Base-by-base conservation (phyloP, 2,797 vertebrate species). In the Myotis myotis region DNA sequence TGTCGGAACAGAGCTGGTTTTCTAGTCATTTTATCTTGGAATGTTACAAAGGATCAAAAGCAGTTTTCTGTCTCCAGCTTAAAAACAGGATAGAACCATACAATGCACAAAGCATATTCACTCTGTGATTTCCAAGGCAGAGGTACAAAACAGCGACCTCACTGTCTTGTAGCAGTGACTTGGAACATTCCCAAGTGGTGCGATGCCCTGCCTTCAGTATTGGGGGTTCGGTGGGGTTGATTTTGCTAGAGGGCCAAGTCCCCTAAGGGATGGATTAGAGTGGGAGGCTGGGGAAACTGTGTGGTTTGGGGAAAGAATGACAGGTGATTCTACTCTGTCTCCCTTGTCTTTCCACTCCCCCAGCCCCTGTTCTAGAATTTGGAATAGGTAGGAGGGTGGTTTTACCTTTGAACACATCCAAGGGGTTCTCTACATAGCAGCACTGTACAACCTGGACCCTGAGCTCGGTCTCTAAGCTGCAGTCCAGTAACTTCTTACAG, bases 61-160 rank as follows among this genome's bases (percentile, higher is more conserved):
- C 23, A 20, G 81, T 16, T 79, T 44, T 82, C 62, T 36, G 17
- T 38, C 20, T 62, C 33, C 30, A 72, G 47, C 38, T 30, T 22
- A 7, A 28, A 36, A 36, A 6, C 3, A 11, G 28, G 13, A 3
- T 3, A 2, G 62, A 9, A 33, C 11, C 6, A 0, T 8, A 5
- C 6, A 4, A 2, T 12, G 71, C 5, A 36, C 6, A 2, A 9
- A 36, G 44, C 4, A 1, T 16, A 1, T 49, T 49, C 20, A 3
- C 10, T 38, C 23, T 22, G 64, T 22, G 22, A 25, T 6, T 30
- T 17, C 17, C 19, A 4, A 57, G 25, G 82, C 41, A 15, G 51
- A 23, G 12, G 30, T 22, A 11, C 15, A 8, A 3, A 20, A 20
- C 10, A 2, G 57, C 55, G 20, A 3, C 3, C 44, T 33, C 16